Percentiles rank a stretch among this genome's conserved stretches.
Conservation (phyloP, 1,140 invertebrate species). For the Eubasilissa regina region DNA sequence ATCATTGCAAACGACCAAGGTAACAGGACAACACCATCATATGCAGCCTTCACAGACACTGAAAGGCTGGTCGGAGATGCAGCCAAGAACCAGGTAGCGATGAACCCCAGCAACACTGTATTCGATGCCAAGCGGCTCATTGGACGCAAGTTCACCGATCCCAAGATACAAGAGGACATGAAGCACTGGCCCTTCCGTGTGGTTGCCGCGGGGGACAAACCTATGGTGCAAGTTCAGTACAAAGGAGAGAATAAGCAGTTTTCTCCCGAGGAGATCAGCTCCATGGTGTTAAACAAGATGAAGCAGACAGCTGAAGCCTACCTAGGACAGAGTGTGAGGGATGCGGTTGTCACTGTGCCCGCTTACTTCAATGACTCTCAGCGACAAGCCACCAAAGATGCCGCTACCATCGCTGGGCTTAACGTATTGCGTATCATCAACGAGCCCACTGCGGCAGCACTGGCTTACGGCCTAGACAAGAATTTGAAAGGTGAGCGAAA, state of each 20-base stretch:
- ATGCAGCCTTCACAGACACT: conserved; percentile 92
- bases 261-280: conserved; percentile 83
- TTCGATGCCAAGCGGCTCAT: conserved; percentile 76
- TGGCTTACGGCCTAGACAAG: conserved; percentile 84
- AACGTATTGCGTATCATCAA: too few relatives aligned
- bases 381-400: too few relatives aligned
- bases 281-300: too few relatives aligned
- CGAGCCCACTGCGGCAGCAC: conserved; percentile 82
- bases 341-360: too few relatives aligned
- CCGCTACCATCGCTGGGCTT: conserved; percentile 78
- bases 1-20: too few relatives aligned
- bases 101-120: too few relatives aligned
- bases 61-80: conserved; percentile 93
- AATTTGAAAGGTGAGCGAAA: conserved; percentile 81
- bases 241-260: conserved; percentile 80
- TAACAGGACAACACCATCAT: too few relatives aligned
- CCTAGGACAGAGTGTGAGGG: conserved; percentile 74
- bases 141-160: conserved; percentile 80
- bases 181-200: conserved; percentile 86
- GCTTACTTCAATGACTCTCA: too few relatives aligned
- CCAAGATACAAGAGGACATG: conserved; percentile 81
- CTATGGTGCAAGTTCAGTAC: conserved; percentile 79
- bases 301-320: too few relatives aligned
- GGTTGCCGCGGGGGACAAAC: conserved; percentile 74
- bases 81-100: too few relatives aligned